Evolutionary conservation across 2,888 invertebrate species (phyloP).

Genomic region (Drosophila mimetica): DNA sequence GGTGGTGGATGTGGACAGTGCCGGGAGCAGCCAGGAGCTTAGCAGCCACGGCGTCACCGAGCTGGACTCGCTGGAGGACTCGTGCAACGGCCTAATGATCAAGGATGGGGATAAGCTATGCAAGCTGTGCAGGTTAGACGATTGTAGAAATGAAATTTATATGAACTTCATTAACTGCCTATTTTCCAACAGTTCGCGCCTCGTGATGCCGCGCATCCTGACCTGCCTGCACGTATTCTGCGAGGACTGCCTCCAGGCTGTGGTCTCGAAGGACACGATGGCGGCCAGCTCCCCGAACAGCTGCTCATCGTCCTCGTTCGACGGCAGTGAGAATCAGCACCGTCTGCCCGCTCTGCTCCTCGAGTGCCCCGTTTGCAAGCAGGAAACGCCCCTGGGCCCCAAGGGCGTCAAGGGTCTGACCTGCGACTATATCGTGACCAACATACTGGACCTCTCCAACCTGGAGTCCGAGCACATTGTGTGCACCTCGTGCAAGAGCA

Average conservation of each 20-base stretch:
- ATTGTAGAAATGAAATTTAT: no score
- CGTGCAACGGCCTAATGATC: constrained; percentile 69
- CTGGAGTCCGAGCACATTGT: constrained; percentile 89
- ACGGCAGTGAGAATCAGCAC: constrained; percentile 62
- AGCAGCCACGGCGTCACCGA: constrained; percentile 78
- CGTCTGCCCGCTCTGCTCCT: constrained; percentile 81
- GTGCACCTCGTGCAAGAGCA: constrained; percentile 98
- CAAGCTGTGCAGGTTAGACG: constrained; percentile 88
- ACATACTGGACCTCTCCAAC: constrained; percentile 92
- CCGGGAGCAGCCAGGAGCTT: constrained; percentile 63
- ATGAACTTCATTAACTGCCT: not conserved
- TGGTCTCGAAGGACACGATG: constrained; percentile 86
- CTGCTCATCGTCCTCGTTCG: constrained; percentile 82
- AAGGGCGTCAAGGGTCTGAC: constrained; percentile 92
- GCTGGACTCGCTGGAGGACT: constrained; percentile 84
- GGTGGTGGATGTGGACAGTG: constrained; percentile 76
- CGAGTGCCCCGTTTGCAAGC: constrained; percentile 92
- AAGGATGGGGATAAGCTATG: constrained; percentile 86
- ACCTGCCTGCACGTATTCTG: constrained; percentile 98
- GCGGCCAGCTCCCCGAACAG: constrained; percentile 85
- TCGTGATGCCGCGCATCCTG: constrained; percentile 93
- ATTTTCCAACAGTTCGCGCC: constrained; percentile 86
- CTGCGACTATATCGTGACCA: constrained; percentile 94
- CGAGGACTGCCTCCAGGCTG: constrained; percentile 94
- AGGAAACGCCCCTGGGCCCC: constrained; percentile 92